These are phyloP conservation scores for Hemicordylus capensis DNA, from an alignment of 2,113 vertebrate genomes.

Conservation along the genomic window DNA sequence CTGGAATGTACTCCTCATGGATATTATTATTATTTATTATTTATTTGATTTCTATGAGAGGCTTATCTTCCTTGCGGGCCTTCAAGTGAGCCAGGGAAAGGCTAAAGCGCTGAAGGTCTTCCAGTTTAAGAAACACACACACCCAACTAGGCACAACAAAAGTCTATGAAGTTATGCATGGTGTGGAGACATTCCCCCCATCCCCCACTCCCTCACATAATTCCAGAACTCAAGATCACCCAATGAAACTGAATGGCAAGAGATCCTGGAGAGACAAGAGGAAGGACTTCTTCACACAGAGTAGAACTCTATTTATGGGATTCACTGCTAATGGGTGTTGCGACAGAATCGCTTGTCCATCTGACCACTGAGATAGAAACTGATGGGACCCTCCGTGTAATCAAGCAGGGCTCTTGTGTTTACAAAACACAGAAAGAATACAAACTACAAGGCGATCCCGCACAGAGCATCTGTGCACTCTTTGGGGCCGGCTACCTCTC, in stretches of 20 bases:
- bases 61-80: too few relatives aligned
- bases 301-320: not conserved
- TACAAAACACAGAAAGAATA: not conserved
- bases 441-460: too few relatives aligned
- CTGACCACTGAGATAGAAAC: not conserved
- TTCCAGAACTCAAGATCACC: not conserved
- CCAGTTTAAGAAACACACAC: too few relatives aligned
- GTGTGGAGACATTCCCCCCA: not conserved
- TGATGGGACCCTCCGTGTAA: not conserved
- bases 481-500: too few relatives aligned
- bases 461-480: too few relatives aligned
- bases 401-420: not conserved
- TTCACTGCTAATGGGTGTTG: too few relatives aligned
- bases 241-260: not conserved
- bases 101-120: too few relatives aligned
- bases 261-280: not conserved
- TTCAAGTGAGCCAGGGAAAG: too few relatives aligned
- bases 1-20: too few relatives aligned
- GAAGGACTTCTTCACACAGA: not conserved
- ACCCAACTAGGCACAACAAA: not conserved
- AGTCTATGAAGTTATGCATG: not conserved
- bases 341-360: not conserved
- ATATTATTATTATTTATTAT: too few relatives aligned
- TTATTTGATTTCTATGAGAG: too few relatives aligned
- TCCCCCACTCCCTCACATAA: too few relatives aligned